These are phyloP conservation scores for Drosophila bocqueti DNA, from an alignment of 1,140 invertebrate species.

Conservation along the genomic window DNA sequence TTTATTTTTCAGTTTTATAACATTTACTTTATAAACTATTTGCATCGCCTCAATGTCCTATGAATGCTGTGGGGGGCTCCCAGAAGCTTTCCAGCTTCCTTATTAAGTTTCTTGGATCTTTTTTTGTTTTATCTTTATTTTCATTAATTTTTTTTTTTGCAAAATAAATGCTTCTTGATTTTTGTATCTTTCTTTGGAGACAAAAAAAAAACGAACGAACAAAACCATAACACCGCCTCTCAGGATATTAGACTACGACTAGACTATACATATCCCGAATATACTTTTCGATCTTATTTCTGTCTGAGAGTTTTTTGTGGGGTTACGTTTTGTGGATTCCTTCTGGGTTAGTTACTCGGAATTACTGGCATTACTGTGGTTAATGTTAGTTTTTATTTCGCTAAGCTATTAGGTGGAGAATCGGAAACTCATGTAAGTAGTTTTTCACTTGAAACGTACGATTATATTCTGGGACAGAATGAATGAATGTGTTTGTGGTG, in stretches of 20 bases:
- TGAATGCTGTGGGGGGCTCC: conserved; percentile 14
- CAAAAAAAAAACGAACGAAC: conserved; percentile 21
- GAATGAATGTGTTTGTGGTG: background rate
- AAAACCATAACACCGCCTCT: background rate
- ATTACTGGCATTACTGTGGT: conserved; percentile 19
- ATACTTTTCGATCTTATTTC: conserved; percentile 4
- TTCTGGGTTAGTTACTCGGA: conserved; percentile 15
- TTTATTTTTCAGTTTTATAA: conserved; percentile 6
- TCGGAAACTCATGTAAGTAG: conserved; percentile 75
- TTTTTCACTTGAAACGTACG: conserved; percentile 55
- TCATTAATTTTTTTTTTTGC: conserved; percentile 18
- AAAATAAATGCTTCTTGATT: conserved; percentile 69
- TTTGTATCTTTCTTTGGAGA: conserved; percentile 29
- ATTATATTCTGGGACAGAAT: conserved; percentile 29
- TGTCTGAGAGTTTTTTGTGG: conserved; percentile 13
- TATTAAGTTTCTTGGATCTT: background rate
- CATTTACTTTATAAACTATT: conserved; percentile 45
- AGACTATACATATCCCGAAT: conserved; percentile 3
- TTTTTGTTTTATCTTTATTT: background rate
- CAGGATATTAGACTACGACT: conserved; percentile 1
- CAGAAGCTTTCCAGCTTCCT: conserved; percentile 4
- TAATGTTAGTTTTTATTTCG: conserved; percentile 47
- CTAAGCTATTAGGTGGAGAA: conserved; percentile 82
- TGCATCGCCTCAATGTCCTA: conserved; percentile 28
- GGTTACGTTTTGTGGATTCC: conserved; percentile 29